Evolutionary conservation across 1,140 invertebrate genomes (phyloP).

Genomic region (Littorina saxatilis): DNA sequence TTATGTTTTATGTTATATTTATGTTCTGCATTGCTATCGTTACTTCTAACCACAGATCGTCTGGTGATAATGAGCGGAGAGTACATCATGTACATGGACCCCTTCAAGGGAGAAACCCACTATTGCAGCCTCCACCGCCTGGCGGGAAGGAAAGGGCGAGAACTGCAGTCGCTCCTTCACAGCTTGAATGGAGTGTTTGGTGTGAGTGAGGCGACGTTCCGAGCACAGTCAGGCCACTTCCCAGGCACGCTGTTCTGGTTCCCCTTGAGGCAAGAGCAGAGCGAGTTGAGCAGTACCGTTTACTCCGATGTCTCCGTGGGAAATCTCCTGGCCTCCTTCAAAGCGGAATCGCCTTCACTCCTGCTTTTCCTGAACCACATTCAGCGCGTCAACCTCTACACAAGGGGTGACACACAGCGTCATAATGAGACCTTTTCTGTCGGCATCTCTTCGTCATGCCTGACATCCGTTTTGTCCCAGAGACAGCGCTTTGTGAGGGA

Average conservation of each 20-base stretch:
- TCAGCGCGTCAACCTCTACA: conserved; percentile 19
- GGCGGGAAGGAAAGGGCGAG: conserved; percentile 48
- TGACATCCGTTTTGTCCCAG: neutral
- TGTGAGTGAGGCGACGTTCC: conserved; percentile 33
- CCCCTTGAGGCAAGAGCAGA: conserved; percentile 49
- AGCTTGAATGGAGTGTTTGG: conserved; percentile 45
- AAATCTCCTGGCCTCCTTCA: conserved; percentile 52
- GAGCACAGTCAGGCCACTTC: conserved; percentile 37
- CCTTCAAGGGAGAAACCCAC: conserved; percentile 35
- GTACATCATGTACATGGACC: conserved; percentile 61
- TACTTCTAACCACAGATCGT: conserved; percentile 56
- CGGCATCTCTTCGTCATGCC: neutral
- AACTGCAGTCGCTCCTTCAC: conserved; percentile 30
- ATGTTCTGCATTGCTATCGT: neutral
- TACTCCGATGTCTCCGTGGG: conserved; percentile 49
- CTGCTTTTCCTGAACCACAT: conserved; percentile 59
- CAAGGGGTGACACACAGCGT: neutral
- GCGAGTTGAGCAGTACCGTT: conserved; percentile 47
- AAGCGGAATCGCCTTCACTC: conserved; percentile 43
- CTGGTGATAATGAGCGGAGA: conserved; percentile 65
- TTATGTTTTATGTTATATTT: neutral
- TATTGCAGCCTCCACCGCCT: conserved; percentile 6
- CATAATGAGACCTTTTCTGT: conserved; percentile 3
- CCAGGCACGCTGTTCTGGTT: conserved; percentile 64
- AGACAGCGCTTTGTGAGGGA: neutral